Conservation (phyloP, 2,113 vertebrate species). For the Fulmarus glacialis region DNA sequence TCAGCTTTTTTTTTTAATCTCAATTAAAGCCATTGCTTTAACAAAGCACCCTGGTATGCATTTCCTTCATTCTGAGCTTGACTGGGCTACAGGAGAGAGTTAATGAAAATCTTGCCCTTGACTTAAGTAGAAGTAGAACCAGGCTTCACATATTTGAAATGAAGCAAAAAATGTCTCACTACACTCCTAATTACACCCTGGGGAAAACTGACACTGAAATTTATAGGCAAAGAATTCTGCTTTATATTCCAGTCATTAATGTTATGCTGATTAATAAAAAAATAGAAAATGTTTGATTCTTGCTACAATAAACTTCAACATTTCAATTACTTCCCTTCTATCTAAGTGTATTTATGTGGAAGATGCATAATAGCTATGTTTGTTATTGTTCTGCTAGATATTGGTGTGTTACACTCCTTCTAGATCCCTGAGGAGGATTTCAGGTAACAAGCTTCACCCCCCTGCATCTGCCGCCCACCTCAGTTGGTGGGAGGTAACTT, state of each 20-base stretch:
- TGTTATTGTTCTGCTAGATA: neutral
- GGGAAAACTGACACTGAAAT: neutral
- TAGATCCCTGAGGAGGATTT: neutral
- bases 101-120: neutral
- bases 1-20: neutral
- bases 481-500: neutral
- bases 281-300: neutral
- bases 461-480: neutral
- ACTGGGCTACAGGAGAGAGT: neutral
- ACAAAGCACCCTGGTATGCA: neutral
- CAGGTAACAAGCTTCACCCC: neutral
- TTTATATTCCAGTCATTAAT: neutral
- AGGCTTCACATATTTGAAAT: neutral
- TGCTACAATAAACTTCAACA: neutral
- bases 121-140: neutral
- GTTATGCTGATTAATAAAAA: neutral
- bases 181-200: neutral
- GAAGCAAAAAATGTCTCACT: neutral
- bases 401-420: neutral
- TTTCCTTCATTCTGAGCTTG: neutral
- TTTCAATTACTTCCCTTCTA: neutral
- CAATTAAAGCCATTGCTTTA: neutral
- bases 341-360: neutral
- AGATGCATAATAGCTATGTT: neutral
- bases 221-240: neutral